Percentiles rank a stretch among this genome's conserved stretches.
Conservation (phyloP, 2,113 vertebrate species). For the Sinocyclocheilus grahami region DNA sequence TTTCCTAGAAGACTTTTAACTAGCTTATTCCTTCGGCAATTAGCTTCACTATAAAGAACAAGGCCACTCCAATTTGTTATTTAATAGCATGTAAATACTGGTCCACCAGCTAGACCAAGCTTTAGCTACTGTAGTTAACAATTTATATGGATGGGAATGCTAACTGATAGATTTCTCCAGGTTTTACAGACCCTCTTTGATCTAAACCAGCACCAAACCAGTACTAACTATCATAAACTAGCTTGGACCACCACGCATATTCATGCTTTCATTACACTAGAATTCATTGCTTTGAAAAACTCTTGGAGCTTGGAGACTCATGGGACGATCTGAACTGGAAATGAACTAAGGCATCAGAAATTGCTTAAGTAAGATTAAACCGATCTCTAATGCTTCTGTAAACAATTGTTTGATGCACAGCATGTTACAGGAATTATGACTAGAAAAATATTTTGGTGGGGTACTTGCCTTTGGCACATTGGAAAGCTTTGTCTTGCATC, state of each 20-base stretch:
- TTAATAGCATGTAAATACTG: neutral
- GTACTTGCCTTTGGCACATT: neutral
- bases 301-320: constrained; percentile 16
- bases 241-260: no score
- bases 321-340: constrained; percentile 36
- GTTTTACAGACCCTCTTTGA: neutral
- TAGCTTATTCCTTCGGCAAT: neutral
- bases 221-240: neutral
- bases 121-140: no score
- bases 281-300: constrained; percentile 25
- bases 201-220: neutral
- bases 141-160: neutral
- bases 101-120: no score
- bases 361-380: constrained; percentile 16
- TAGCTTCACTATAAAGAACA: neutral
- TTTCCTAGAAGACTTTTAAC: neutral
- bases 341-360: constrained; percentile 23
- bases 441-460: constrained; percentile 2
- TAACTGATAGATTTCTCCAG: neutral
- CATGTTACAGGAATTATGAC: neutral
- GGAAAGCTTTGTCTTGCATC: constrained; percentile 2
- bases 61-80: neutral
- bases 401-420: constrained; percentile 24
- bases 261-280: neutral
- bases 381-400: constrained; percentile 7